Conservation (phyloP, 1,140 invertebrate species). For the Cydia amplana region DNA sequence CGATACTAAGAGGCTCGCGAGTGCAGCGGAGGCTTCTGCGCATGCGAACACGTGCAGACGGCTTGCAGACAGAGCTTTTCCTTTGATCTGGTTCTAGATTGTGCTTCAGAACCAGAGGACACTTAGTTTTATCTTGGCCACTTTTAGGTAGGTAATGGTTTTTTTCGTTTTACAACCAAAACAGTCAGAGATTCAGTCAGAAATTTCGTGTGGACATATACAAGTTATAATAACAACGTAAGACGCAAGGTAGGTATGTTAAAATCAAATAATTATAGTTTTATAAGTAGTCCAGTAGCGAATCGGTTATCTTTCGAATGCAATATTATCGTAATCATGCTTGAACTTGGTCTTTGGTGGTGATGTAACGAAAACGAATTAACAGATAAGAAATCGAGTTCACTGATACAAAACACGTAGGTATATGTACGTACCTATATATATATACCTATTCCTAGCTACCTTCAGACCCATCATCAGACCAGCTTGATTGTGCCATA, state of each 20-base stretch:
- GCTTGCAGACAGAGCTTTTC: conserved; percentile 43
- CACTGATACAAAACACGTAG: background rate
- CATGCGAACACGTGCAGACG: conserved; percentile 56
- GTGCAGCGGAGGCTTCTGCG: conserved; percentile 44
- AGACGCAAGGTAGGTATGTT: background rate
- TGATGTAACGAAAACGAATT: conserved; percentile 3
- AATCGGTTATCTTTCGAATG: conserved; percentile 26
- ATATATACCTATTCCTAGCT: too few species aligned
- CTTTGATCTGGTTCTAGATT: background rate
- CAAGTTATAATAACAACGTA: background rate
- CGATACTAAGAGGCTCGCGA: conserved; percentile 62
- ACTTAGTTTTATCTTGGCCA: background rate
- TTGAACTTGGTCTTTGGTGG: conserved; percentile 9
- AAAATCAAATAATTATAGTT: background rate
- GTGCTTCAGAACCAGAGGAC: conserved; percentile 1
- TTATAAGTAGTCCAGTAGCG: conserved; percentile 12
- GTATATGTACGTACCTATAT: too few species aligned
- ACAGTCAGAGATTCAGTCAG: background rate
- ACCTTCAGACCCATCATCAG: too few species aligned
- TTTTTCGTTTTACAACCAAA: background rate
- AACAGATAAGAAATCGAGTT: conserved; percentile 15
- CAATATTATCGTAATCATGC: conserved; percentile 27
- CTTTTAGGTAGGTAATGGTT: background rate
- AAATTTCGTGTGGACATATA: background rate
- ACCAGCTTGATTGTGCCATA: too few species aligned